phyloP scores from a whole-genome alignment of 2,888 invertebrate species.

The Saturnia pavonia region DNA sequence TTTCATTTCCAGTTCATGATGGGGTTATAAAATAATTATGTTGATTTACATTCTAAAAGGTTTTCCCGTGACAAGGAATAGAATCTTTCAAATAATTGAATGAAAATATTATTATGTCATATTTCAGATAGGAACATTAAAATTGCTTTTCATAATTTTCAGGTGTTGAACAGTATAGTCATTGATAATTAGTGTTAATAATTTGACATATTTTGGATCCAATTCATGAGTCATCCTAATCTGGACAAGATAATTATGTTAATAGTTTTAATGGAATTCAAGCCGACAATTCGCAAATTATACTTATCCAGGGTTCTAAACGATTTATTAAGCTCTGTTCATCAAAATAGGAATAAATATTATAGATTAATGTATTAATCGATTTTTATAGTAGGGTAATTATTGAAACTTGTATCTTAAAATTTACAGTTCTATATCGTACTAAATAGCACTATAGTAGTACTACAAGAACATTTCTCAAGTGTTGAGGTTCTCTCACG shows the following conservation, averaged over 20 bases:
- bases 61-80: neutral
- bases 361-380: too few relatives aligned
- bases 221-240: neutral
- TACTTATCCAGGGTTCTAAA: neutral
- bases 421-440: too few relatives aligned
- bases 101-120: neutral
- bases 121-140: neutral
- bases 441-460: too few relatives aligned
- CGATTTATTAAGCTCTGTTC: neutral
- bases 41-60: neutral
- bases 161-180: neutral
- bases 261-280: neutral
- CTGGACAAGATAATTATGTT: neutral
- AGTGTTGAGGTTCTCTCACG: too few relatives aligned
- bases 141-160: neutral
- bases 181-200: neutral
- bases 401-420: too few relatives aligned
- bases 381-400: too few relatives aligned
- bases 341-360: too few relatives aligned
- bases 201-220: neutral
- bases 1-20: neutral
- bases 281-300: neutral
- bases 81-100: neutral
- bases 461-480: too few relatives aligned
- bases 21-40: too few relatives aligned